These are phyloP conservation scores for Zaprionus gabonicus DNA, from an alignment of 1,140 invertebrate species.

Conservation along the genomic window DNA sequence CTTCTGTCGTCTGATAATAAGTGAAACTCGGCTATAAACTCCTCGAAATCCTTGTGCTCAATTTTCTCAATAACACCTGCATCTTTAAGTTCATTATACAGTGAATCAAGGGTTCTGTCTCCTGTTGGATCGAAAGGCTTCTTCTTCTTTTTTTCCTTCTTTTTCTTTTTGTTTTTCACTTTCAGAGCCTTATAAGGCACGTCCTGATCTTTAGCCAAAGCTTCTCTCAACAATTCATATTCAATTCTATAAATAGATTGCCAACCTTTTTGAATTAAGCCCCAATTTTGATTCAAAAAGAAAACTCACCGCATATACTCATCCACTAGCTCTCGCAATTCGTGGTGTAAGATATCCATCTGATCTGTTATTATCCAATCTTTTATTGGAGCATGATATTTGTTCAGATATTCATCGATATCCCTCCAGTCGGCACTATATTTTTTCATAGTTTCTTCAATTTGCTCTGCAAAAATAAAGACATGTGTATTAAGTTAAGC, in stretches of 20 bases:
- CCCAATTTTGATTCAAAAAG: neutral
- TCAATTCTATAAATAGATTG: slow-evolving; percentile 82
- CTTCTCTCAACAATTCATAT: slow-evolving; percentile 85
- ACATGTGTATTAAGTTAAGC: neutral
- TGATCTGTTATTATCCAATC: slow-evolving; percentile 86
- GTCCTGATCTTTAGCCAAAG: slow-evolving; percentile 85
- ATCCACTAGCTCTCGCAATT: slow-evolving; percentile 86
- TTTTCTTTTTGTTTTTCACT: slow-evolving; percentile 71
- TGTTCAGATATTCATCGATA: slow-evolving; percentile 84
- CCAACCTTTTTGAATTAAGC: neutral
- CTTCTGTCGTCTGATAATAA: slow-evolving; percentile 87
- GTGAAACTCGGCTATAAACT: slow-evolving; percentile 90
- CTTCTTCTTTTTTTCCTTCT: slow-evolving; percentile 88
- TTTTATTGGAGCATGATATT: slow-evolving; percentile 84
- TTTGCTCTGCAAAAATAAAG: slow-evolving; percentile 53
- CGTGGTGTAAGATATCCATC: slow-evolving; percentile 86
- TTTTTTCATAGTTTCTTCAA: slow-evolving; percentile 81
- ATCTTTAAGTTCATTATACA: slow-evolving; percentile 91
- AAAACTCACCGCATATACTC: slow-evolving; percentile 85
- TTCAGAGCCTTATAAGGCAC: slow-evolving; percentile 75
- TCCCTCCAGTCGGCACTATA: slow-evolving; percentile 85
- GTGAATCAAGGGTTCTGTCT: slow-evolving; percentile 89
- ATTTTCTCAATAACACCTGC: slow-evolving; percentile 90
- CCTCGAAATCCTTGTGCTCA: slow-evolving; percentile 87
- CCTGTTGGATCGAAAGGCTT: slow-evolving; percentile 90